Base-by-base conservation (phyloP, 2,888 invertebrate genomes). In the Hofmannophila pseudospretella region DNA sequence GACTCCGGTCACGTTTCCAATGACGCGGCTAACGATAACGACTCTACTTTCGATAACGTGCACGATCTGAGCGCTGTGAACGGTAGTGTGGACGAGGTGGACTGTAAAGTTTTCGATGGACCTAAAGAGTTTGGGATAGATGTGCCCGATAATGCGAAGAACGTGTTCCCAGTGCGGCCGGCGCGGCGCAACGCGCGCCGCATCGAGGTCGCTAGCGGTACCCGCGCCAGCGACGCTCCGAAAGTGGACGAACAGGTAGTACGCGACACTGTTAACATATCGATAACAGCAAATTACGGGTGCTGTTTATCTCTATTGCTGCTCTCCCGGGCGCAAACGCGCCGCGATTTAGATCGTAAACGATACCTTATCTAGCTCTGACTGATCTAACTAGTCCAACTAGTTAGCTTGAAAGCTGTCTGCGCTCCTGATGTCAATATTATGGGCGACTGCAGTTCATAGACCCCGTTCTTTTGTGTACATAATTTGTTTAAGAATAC, bases 1-100 rank as follows among this genome's bases (percentile, higher is more conserved):
- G 94, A 94, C 78, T 94, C 94, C 38, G 94, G 94, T 42, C 93
- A 94, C 74, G 94, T 93, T 51, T 94, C 94, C 33, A 94, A 93
- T 60, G 93, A 93, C 65, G 93, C 93, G 41, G 93, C 93, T 34
- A 93, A 93, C 62, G 93, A 93, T 67, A 90, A 90, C 57, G 90
- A 91, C 42, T 64, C 61, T 5, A 57, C 68, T 11, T 82, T 78
- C 49, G 80, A 84, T 53, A 72, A 66, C 51, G 68, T 71, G 35
- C 67, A 68, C 48, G 77, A 76, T 37, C 43, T 72, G 36, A 72
- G 71, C 39, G 67, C 79, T 1, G 58, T 64, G 25, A 56, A 51
- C 34, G 52, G 41, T 36, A 52, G 60, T 34, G 62, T 67, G 2
- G 81, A 84, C 37, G 85, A 78, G 42, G 72, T 81, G 45, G 82